These are phyloP conservation scores for Tenodera sinensis DNA, from an alignment of 2,888 invertebrate species.

Conservation along the genomic window DNA sequence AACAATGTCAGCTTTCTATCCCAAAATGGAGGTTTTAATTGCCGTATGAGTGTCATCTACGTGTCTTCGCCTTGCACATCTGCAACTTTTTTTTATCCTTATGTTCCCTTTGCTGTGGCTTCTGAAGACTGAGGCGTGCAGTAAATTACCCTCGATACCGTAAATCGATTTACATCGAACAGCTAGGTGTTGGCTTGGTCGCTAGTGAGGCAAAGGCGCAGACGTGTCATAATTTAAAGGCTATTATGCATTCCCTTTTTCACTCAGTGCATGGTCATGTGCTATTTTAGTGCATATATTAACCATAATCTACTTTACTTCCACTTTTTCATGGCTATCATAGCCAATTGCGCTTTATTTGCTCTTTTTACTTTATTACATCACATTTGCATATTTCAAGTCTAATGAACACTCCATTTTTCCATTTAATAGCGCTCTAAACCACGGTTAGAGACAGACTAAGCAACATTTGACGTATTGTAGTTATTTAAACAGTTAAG, in stretches of 20 bases:
- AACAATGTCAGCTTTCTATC: background rate
- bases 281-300: background rate
- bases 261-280: background rate
- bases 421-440: background rate
- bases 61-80: background rate
- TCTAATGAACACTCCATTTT: background rate
- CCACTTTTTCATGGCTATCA: background rate
- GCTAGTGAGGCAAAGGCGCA: background rate
- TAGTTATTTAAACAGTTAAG: too few relatives aligned
- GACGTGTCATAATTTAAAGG: background rate
- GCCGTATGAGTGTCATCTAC: background rate
- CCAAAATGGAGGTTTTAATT: background rate
- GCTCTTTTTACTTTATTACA: background rate
- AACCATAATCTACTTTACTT: background rate
- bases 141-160: background rate
- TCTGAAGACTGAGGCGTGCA: background rate
- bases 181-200: background rate
- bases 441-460: too few relatives aligned
- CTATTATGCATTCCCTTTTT: background rate
- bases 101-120: background rate
- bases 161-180: background rate
- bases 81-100: too few relatives aligned
- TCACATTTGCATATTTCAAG: background rate
- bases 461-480: too few relatives aligned
- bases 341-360: background rate